These are phyloP conservation scores for Epinotia nisella DNA, from an alignment of 2,888 invertebrate species.

Conservation along the genomic window DNA sequence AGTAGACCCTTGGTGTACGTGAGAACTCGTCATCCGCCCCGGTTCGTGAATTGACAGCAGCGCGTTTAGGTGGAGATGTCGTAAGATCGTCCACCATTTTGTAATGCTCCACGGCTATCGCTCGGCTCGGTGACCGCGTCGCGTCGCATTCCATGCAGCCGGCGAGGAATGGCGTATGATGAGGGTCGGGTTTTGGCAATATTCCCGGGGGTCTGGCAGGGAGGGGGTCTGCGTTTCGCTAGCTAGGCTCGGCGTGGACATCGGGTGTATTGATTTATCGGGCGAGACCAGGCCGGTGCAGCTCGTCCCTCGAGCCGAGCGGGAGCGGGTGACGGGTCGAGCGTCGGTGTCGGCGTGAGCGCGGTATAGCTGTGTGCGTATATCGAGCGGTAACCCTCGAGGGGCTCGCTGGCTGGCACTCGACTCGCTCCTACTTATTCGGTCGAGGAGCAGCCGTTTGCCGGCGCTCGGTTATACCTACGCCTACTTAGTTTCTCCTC, in stretches of 20 bases:
- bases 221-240: slow-evolving; percentile 74
- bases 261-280: slow-evolving; percentile 82
- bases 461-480: slow-evolving; percentile 76
- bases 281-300: slow-evolving; percentile 79
- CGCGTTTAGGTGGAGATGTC: slow-evolving; percentile 84
- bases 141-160: slow-evolving; percentile 82
- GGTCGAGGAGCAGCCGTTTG: slow-evolving; percentile 80
- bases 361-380: slow-evolving; percentile 77
- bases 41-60: slow-evolving; percentile 81
- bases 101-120: slow-evolving; percentile 83
- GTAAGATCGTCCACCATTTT: slow-evolving; percentile 86
- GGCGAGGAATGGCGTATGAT: slow-evolving; percentile 77
- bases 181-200: slow-evolving; percentile 77
- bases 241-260: slow-evolving; percentile 72
- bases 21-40: slow-evolving; percentile 84
- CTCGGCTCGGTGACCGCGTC: slow-evolving; percentile 80
- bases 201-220: slow-evolving; percentile 79
- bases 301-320: slow-evolving; percentile 71
- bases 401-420: slow-evolving; percentile 82
- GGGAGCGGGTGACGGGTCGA: slow-evolving; percentile 62
- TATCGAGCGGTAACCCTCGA: slow-evolving; percentile 84
- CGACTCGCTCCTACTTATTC: slow-evolving; percentile 83
- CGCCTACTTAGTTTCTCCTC: slow-evolving; percentile 83
- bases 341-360: slow-evolving; percentile 81
- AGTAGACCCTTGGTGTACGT: slow-evolving; percentile 80